Conservation (phyloP, 2,888 invertebrate species). For the Lithophane socia region DNA sequence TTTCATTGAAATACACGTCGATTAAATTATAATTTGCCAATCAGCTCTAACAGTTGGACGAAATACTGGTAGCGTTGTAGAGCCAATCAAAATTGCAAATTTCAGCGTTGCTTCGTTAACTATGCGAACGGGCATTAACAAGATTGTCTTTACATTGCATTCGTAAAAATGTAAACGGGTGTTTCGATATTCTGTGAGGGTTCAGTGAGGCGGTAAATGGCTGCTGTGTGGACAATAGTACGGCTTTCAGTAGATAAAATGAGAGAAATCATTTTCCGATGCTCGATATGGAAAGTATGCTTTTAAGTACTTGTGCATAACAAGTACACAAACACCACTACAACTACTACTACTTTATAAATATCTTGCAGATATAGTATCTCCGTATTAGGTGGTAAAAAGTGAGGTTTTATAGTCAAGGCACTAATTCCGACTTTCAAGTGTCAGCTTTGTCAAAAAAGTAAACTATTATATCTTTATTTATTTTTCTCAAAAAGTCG, state of each 20-base stretch:
- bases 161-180: slow-evolving; percentile 69
- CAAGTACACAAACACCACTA: background rate
- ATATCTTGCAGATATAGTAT: background rate
- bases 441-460: background rate
- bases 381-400: background rate
- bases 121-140: slow-evolving; percentile 77
- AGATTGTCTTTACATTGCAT: slow-evolving; percentile 72
- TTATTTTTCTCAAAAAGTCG: background rate
- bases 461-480: background rate
- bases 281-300: background rate
- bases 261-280: slow-evolving; percentile 4
- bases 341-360: background rate
- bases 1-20: slow-evolving; percentile 68
- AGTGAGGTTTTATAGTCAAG: background rate
- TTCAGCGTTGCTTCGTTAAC: slow-evolving; percentile 85
- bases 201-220: slow-evolving; percentile 43
- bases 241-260: slow-evolving; percentile 26
- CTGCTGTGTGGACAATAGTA: slow-evolving; percentile 30
- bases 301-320: background rate
- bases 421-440: background rate
- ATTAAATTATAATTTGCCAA: slow-evolving; percentile 82
- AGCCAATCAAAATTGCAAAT: slow-evolving; percentile 89
- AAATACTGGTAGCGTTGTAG: slow-evolving; percentile 76
- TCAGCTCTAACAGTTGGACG: slow-evolving; percentile 74
- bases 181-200: slow-evolving; percentile 61